Evolutionary conservation across 2,113 vertebrate species (phyloP), one percentile per base, ranked within the genome.

Genomic region (Eurystomus gularis): DNA sequence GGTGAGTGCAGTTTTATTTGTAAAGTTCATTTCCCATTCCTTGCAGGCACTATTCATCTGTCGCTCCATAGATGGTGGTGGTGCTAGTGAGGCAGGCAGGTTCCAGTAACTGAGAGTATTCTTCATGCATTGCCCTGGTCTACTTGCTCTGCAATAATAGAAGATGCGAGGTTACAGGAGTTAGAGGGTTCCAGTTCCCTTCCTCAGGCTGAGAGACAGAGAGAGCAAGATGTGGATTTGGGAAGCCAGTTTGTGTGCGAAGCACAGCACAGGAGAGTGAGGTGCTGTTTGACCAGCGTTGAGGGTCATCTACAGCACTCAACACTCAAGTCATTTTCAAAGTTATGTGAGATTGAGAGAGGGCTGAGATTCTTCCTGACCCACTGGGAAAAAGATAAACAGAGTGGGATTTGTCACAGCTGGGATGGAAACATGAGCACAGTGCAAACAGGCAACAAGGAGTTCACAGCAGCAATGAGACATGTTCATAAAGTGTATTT

Each of bases 1-100:
- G 73, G 48, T 93, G 25, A 95, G 42, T 93, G 75, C 9, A 64
- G 48, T 93, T 93, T 91, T 86, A 77, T 94, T 93, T 87, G 42
- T 35, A 39, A 85, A 89, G 28, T 91, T 75, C 29, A 39, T 44
- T 82, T 93, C 35, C 28, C 48, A 44, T 68, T 85, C 16, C 51
- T 84, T 68, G 51, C 57, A 82, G 81, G 16, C 26, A 68, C 33
- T 71, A 58, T 58, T 78, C 14, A 17, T 91, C 44, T 78, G 55
- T 82, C 77, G 37, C 4, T 39, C 46, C 26, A 7, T 10, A 39
- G 51, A 10, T 69, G 54, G 20, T 40, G 25, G 31, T 52, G 54
- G 17, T 31, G 49, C 44, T 54, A 31, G 51, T 6, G 48, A 86
- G 75, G 79, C 75, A 58, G 51, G 75, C 0, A 0, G 37, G 28